These are phyloP conservation scores for Pegea sp. DNA, from an alignment of 23 tunicate species.

Conservation along the genomic window DNA sequence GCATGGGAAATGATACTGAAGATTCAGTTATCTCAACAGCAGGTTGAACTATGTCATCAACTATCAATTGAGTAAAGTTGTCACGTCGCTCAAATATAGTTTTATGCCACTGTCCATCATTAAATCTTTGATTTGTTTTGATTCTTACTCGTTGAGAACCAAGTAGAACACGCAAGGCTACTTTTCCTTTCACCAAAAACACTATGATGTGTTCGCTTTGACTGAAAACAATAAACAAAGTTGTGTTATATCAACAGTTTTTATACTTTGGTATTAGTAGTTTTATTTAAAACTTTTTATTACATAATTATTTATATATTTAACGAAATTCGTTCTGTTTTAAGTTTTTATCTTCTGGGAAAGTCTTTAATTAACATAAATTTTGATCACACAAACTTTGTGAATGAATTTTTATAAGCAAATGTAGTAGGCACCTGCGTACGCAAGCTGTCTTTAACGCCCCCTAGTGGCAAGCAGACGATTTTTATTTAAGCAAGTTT, in stretches of 20 bases:
- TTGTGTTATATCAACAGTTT: neutral
- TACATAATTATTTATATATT: neutral
- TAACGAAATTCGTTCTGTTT: too few species aligned
- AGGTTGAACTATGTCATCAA: conserved; percentile 29
- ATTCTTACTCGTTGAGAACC: conserved; percentile 15
- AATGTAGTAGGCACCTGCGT: too few species aligned
- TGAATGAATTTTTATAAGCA: too few species aligned
- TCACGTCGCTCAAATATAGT: conserved; percentile 45
- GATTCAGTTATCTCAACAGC: conserved; percentile 3
- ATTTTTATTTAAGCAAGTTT: too few species aligned
- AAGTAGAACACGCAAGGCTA: conserved; percentile 36
- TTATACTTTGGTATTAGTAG: neutral
- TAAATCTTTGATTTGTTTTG: conserved; percentile 8
- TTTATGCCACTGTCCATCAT: conserved; percentile 57
- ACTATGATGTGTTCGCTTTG: conserved; percentile 55
- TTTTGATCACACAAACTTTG: too few species aligned
- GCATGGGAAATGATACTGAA: conserved; percentile 19
- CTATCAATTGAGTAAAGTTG: conserved; percentile 20
- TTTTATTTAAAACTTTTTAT: neutral
- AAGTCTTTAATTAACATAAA: too few species aligned
- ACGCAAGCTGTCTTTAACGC: too few species aligned
- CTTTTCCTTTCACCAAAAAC: conserved; percentile 39
- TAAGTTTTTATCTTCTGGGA: too few species aligned
- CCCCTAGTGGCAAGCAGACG: too few species aligned
- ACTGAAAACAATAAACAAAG: too few species aligned